These are phyloP conservation scores for Phataginus tetradactyla DNA, from an alignment of 2,797 vertebrate species.

Conservation along the genomic window DNA sequence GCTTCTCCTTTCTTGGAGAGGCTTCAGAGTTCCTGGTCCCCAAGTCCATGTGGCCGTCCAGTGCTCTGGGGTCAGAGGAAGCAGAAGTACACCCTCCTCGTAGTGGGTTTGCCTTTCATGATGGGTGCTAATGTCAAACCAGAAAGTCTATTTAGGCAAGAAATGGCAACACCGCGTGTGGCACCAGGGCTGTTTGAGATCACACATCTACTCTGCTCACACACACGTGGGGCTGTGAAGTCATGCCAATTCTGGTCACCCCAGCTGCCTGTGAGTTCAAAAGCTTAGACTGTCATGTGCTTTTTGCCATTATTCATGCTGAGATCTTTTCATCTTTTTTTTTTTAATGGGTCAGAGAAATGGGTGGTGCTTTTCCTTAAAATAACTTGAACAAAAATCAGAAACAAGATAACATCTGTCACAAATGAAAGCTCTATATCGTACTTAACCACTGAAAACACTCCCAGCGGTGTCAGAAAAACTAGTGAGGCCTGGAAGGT, in stretches of 20 bases:
- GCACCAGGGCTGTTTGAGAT: conserved; percentile 44
- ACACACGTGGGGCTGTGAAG: conserved; percentile 26
- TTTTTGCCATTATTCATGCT: conserved; percentile 54
- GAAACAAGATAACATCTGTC: conserved; percentile 67
- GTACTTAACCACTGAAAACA: neutral
- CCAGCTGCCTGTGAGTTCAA: conserved; percentile 61
- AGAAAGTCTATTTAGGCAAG: conserved; percentile 42
- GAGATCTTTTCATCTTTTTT: conserved; percentile 63
- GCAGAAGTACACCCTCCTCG: neutral
- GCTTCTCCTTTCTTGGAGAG: neutral
- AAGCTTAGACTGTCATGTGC: conserved; percentile 50
- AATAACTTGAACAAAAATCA: conserved; percentile 53
- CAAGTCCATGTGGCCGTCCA: neutral
- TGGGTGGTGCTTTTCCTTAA: conserved; percentile 63
- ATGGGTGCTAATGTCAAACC: conserved; percentile 40
- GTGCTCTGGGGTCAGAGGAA: neutral
- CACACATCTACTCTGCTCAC: neutral
- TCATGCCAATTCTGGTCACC: neutral
- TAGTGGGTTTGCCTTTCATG: neutral
- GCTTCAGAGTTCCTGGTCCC: neutral
- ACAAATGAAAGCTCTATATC: conserved; percentile 45
- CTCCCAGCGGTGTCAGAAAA: neutral
- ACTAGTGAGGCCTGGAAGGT: neutral
- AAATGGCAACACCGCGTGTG: neutral
- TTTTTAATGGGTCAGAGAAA: conserved; percentile 51